phyloP scores from a whole-genome alignment of 2,888 invertebrate species.

The Meiosimyza platycephala region DNA sequence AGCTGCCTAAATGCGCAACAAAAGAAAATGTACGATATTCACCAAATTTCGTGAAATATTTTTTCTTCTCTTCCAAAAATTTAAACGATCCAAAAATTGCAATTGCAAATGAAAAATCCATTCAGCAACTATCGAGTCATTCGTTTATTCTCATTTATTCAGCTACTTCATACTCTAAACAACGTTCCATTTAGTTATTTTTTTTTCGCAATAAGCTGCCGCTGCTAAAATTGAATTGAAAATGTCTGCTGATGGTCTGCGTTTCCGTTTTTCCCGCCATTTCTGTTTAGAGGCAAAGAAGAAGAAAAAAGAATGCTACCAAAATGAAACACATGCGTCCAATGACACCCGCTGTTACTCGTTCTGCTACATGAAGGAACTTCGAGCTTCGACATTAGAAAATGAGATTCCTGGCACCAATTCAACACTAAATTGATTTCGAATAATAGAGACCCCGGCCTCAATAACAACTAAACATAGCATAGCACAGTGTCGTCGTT shows the following conservation, averaged over 20 bases:
- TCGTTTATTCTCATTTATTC: neutral
- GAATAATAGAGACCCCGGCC: constrained; percentile 54
- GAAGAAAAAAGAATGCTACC: neutral
- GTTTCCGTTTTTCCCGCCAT: constrained; percentile 44
- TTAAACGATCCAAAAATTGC: neutral
- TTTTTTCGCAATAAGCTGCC: neutral
- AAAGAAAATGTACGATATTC: neutral
- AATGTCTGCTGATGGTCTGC: constrained; percentile 42
- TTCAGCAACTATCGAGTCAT: neutral
- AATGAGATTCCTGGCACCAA: constrained; percentile 65
- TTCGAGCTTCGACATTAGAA: constrained; percentile 48
- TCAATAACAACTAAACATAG: constrained; percentile 8
- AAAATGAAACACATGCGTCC: constrained; percentile 21
- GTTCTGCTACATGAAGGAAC: neutral
- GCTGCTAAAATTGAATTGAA: constrained; percentile 46
- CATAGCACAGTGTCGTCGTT: neutral
- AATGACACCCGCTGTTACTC: neutral
- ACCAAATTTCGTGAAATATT: neutral
- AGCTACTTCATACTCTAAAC: neutral
- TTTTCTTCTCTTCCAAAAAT: neutral
- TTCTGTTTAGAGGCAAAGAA: constrained; percentile 22
- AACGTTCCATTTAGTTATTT: neutral
- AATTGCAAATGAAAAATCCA: constrained; percentile 19
- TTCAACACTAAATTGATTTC: constrained; percentile 66
- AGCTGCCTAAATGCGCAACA: too few species aligned